Conservation (phyloP, 2,113 vertebrate species). For the Hipposideros armiger region DNA sequence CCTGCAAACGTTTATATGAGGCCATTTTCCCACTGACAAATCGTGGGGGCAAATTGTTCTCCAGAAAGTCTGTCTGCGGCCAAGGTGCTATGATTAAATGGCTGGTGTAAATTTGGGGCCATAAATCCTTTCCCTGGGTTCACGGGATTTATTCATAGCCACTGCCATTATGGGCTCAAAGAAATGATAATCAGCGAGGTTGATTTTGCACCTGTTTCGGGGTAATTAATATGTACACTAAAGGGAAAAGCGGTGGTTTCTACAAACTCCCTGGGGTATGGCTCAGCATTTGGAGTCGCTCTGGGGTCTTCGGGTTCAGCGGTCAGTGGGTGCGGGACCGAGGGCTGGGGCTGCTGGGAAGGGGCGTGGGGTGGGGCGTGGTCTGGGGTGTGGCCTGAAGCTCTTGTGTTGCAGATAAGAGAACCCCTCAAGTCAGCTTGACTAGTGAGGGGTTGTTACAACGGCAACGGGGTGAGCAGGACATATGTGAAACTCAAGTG, state of each 20-base stretch:
- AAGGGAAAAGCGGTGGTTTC: slow-evolving; percentile 74
- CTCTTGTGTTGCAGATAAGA: no score
- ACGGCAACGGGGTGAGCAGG: background rate
- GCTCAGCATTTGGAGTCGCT: slow-evolving; percentile 18
- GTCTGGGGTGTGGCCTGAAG: background rate
- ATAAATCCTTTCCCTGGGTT: slow-evolving; percentile 89
- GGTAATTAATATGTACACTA: slow-evolving; percentile 86
- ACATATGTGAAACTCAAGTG: background rate
- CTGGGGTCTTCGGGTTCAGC: background rate
- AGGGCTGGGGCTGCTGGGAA: background rate
- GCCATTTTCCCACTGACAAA: slow-evolving; percentile 91
- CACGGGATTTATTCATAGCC: slow-evolving; percentile 87
- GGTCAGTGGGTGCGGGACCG: background rate
- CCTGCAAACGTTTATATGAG: slow-evolving; percentile 87
- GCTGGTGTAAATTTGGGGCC: slow-evolving; percentile 87
- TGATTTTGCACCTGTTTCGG: slow-evolving; percentile 87
- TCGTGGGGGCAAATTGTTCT: slow-evolving; percentile 89
- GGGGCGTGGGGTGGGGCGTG: background rate
- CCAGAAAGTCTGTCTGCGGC: slow-evolving; percentile 87
- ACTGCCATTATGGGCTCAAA: slow-evolving; percentile 83
- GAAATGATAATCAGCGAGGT: slow-evolving; percentile 88
- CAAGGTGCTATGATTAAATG: slow-evolving; percentile 90
- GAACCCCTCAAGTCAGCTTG: background rate
- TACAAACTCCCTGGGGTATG: slow-evolving; percentile 40
- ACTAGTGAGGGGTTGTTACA: background rate